phyloP scores from a whole-genome alignment of 2,888 invertebrate genomes.

The Drosophila vallismaia region DNA sequence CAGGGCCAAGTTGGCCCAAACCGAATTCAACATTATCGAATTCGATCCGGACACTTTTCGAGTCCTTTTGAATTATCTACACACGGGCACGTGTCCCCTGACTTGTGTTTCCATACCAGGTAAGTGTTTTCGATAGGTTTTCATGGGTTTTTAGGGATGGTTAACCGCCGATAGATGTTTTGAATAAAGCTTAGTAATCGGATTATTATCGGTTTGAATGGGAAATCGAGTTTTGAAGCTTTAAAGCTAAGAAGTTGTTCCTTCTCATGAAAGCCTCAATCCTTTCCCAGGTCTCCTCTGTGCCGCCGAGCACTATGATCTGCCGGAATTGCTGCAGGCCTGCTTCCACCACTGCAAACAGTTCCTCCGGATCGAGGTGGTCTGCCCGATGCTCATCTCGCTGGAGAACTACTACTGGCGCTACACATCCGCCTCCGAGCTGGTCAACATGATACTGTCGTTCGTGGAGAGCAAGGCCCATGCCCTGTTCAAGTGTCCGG shows the following conservation, averaged over 20 bases:
- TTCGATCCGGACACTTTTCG: constrained; percentile 97
- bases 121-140: constrained; percentile 38
- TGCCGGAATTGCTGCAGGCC: constrained; percentile 95
- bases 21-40: constrained; percentile 97
- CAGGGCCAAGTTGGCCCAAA: constrained; percentile 94
- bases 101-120: constrained; percentile 97
- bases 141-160: no score
- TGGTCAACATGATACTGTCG: constrained; percentile 96
- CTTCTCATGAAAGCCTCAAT: no score
- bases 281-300: constrained; percentile 88
- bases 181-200: no score
- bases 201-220: no score
- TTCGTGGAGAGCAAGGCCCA: constrained; percentile 95
- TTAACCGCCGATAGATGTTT: no score
- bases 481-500: constrained; percentile 92
- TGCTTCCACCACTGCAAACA: constrained; percentile 98
- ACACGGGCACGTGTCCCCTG: constrained; percentile 95
- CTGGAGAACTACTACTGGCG: constrained; percentile 98
- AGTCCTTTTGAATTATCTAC: constrained; percentile 94
- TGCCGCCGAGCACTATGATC: constrained; percentile 96
- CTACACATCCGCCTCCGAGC: constrained; percentile 95
- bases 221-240: no score
- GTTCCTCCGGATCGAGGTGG: constrained; percentile 95
- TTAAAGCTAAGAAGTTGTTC: no score
- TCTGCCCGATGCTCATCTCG: constrained; percentile 95